Evolutionary conservation across 2,888 invertebrate genomes (phyloP).

Genomic region (Ariolimax columbianus): DNA sequence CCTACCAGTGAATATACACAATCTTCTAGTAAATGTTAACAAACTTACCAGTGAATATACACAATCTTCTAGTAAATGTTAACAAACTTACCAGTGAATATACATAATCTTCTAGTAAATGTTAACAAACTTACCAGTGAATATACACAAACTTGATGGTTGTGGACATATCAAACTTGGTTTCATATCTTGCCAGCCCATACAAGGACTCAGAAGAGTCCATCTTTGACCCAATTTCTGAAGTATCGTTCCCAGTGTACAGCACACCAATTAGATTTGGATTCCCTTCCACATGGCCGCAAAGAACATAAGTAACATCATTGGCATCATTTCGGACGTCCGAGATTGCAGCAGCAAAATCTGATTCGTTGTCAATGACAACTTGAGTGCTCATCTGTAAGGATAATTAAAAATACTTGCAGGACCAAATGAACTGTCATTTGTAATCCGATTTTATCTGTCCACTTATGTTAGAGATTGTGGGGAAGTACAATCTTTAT

Average conservation of each 20-base stretch:
- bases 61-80: too few relatives aligned
- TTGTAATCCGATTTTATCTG: too few relatives aligned
- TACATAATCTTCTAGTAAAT: background rate
- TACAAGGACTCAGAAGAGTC: conserved; percentile 72
- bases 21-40: too few relatives aligned
- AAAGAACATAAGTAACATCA: conserved; percentile 64
- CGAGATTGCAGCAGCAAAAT: conserved; percentile 65
- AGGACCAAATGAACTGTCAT: too few relatives aligned
- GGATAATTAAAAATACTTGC: background rate
- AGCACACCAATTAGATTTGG: conserved; percentile 60
- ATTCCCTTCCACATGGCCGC: conserved; percentile 73
- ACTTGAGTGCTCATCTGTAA: conserved; percentile 72
- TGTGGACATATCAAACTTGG: conserved; percentile 75
- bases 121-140: conserved; percentile 70
- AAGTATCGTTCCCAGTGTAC: conserved; percentile 50
- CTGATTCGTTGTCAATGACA: conserved; percentile 62
- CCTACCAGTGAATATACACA: too few relatives aligned
- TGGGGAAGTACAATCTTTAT: too few relatives aligned
- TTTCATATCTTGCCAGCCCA: conserved; percentile 71
- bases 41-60: too few relatives aligned
- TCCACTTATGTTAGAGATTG: too few relatives aligned
- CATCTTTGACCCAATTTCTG: conserved; percentile 61
- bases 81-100: background rate
- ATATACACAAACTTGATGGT: conserved; percentile 78
- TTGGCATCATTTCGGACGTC: conserved; percentile 68